Conservation (phyloP, 2,888 invertebrate species). For the Mythimna lalbum region DNA sequence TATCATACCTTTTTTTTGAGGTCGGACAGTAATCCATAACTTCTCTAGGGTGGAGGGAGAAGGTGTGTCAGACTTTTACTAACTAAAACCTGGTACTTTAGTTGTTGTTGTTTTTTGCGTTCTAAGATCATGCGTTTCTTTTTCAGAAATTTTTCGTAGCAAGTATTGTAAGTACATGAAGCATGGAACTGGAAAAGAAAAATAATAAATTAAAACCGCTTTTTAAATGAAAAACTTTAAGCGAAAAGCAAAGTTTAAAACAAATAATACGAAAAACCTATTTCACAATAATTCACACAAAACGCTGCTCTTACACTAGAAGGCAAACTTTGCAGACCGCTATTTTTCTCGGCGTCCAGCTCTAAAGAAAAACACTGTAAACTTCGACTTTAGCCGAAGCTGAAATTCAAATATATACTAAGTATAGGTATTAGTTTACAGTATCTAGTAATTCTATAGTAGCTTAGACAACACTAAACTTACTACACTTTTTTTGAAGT, state of each 20-base stretch:
- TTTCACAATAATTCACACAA: conserved; percentile 28
- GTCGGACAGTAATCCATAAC: too few species aligned
- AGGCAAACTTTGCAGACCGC: conserved; percentile 32
- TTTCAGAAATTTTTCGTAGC: too few species aligned
- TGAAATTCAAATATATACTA: neutral
- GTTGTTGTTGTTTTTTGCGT: too few species aligned
- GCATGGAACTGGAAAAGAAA: too few species aligned
- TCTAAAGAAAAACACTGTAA: conserved; percentile 14
- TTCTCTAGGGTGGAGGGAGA: too few species aligned
- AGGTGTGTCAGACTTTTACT: too few species aligned
- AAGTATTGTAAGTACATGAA: too few species aligned
- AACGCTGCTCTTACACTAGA: conserved; percentile 16
- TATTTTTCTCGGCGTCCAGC: conserved; percentile 25
- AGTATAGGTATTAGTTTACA: neutral
- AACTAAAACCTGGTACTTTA: too few species aligned
- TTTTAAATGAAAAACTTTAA: neutral
- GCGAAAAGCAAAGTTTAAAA: neutral
- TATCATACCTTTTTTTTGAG: too few species aligned
- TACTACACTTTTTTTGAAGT: too few species aligned
- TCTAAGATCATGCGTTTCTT: too few species aligned
- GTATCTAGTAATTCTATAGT: neutral
- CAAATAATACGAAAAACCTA: conserved; percentile 18
- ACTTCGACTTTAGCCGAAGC: conserved; percentile 13
- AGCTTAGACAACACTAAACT: too few species aligned
- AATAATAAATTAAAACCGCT: neutral